Conservation (phyloP, 2,113 vertebrate genomes). For the Nestor notabilis region DNA sequence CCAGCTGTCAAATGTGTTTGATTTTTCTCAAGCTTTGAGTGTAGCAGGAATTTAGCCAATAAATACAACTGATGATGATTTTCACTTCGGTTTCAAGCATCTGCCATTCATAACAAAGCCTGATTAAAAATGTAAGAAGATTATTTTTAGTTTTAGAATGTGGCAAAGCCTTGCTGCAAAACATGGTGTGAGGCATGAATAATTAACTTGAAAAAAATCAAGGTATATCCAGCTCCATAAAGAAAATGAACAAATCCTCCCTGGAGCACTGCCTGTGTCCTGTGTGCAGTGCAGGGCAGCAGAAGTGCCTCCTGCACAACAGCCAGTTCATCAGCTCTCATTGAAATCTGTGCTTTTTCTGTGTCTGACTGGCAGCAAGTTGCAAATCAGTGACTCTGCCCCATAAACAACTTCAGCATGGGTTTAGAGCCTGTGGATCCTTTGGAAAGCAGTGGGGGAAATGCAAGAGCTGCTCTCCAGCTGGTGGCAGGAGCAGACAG, state of each 20-base stretch:
- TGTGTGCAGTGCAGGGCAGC: rapidly evolving
- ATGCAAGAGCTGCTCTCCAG: not conserved
- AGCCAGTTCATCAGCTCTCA: not conserved
- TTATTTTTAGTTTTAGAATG: slow-evolving; percentile 51
- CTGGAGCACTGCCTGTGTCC: rapidly evolving
- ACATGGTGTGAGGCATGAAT: not conserved
- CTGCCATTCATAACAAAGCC: slow-evolving; percentile 76
- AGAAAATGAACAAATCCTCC: not conserved
- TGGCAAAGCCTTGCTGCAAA: not conserved
- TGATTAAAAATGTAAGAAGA: slow-evolving; percentile 34
- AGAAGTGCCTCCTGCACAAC: not conserved
- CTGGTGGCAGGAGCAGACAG: not conserved
- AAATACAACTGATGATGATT: slow-evolving; percentile 71
- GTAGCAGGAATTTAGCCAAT: slow-evolving; percentile 63
- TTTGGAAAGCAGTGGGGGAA: not conserved
- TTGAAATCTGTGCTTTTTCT: rapidly evolving
- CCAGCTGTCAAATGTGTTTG: slow-evolving; percentile 65
- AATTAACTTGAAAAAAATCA: not conserved
- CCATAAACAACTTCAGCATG: not conserved
- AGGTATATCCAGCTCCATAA: not conserved
- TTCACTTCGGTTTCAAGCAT: slow-evolving; percentile 54
- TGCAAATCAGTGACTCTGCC: not conserved
- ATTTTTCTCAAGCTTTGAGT: slow-evolving; percentile 71
- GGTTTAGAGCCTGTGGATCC: not conserved
- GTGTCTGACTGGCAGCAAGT: not conserved